phyloP scores from a whole-genome alignment of 2,888 invertebrate species.

The Flexamia atlantica region DNA sequence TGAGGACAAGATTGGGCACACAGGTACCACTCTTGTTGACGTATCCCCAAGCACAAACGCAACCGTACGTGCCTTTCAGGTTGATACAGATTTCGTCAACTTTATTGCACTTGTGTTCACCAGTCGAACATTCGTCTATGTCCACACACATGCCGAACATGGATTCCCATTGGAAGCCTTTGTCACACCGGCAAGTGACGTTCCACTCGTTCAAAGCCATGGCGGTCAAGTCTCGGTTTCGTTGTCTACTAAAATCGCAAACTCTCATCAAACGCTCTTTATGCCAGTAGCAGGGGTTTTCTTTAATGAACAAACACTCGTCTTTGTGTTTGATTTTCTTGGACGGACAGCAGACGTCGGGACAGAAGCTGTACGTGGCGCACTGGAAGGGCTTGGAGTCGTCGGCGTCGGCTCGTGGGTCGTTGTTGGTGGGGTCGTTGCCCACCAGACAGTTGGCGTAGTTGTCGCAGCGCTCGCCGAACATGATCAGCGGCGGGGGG shows the following conservation, averaged over 20 bases:
- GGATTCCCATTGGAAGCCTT: slow-evolving; percentile 79
- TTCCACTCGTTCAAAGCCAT: slow-evolving; percentile 80
- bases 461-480: slow-evolving; percentile 81
- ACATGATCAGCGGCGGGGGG: slow-evolving; percentile 74
- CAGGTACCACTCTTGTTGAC: slow-evolving; percentile 68
- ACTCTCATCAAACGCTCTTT: slow-evolving; percentile 71
- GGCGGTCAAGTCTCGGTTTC: slow-evolving; percentile 76
- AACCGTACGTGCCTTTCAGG: slow-evolving; percentile 75
- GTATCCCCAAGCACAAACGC: slow-evolving; percentile 77
- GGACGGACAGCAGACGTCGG: slow-evolving; percentile 80
- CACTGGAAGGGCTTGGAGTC: slow-evolving; percentile 78
- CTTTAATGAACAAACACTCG: slow-evolving; percentile 75
- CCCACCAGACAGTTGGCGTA: slow-evolving; percentile 79
- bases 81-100: slow-evolving; percentile 79
- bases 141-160: slow-evolving; percentile 81
- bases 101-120: slow-evolving; percentile 74
- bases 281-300: slow-evolving; percentile 77
- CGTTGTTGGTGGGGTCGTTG: slow-evolving; percentile 75
- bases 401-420: slow-evolving; percentile 79
- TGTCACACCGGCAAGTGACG: slow-evolving; percentile 78
- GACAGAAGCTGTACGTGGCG: slow-evolving; percentile 82
- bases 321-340: slow-evolving; percentile 74
- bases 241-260: slow-evolving; percentile 73
- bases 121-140: slow-evolving; percentile 78
- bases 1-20: neutral